phyloP scores from a whole-genome alignment of 2,888 invertebrate genomes.

The Phoenoteleia sp. region DNA sequence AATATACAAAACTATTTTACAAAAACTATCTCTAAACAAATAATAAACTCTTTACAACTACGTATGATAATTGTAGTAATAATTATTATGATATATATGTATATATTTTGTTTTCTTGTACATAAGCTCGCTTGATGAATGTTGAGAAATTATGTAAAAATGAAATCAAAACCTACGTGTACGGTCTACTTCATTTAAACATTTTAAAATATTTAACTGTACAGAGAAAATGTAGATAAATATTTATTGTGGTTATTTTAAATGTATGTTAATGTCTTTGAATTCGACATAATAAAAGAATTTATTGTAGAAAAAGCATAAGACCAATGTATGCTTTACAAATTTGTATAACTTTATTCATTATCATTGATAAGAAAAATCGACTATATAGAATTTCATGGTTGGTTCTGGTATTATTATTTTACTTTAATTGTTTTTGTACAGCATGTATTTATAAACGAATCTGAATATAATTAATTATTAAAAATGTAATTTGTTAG shows the following conservation, averaged over 20 bases:
- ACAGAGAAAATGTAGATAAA: too few species aligned
- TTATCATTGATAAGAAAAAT: not conserved
- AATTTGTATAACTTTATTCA: not conserved
- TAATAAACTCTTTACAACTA: too few species aligned
- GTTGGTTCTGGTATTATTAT: not conserved
- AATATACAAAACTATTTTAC: not conserved
- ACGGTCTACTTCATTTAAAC: too few species aligned
- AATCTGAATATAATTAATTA: not conserved
- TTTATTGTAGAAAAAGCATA: constrained; percentile 9
- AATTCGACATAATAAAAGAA: not conserved
- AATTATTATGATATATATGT: not conserved
- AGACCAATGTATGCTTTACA: not conserved
- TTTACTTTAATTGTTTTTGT: too few species aligned
- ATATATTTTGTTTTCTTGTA: not conserved
- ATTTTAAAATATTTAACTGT: not conserved
- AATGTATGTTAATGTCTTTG: too few species aligned
- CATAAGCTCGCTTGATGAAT: not conserved
- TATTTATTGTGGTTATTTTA: too few species aligned
- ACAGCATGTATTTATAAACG: too few species aligned
- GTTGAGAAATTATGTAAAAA: not conserved
- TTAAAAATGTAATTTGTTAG: not conserved
- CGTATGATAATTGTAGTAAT: not conserved
- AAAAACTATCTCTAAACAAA: too few species aligned
- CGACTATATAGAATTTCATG: not conserved
- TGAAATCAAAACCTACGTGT: too few species aligned